Percentiles rank a stretch among this genome's conserved stretches.
Evolutionary conservation across 2,797 vertebrate genomes (phyloP).

Genomic region (Macropus fuliginosus): DNA sequence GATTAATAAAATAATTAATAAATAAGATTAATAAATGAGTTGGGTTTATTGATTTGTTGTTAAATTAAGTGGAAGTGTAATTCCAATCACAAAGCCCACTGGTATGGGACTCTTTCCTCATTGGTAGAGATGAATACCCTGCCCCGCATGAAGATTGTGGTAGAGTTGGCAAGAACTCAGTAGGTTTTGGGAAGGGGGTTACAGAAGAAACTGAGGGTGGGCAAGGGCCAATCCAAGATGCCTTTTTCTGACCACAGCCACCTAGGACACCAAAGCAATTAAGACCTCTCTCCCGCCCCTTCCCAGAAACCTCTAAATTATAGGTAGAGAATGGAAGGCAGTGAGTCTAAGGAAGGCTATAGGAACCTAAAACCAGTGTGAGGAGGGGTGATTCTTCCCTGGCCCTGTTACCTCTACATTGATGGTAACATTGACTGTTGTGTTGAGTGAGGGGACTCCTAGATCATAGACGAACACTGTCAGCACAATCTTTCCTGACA

Average conservation of each 20-base stretch:
- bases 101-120: not conserved
- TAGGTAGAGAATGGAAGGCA: not conserved
- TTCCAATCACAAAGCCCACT: not conserved
- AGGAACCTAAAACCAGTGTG: not conserved
- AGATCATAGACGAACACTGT: conserved; percentile 88
- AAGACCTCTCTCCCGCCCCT: not conserved
- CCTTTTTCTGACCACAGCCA: not conserved
- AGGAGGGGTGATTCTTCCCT: not conserved
- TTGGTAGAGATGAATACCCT: not conserved
- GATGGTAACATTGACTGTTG: conserved; percentile 85
- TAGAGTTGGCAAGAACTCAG: not conserved
- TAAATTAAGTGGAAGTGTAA: not conserved
- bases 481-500: conserved; percentile 87
- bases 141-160: not conserved
- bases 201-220: not conserved
- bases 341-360: not conserved
- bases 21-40: not conserved
- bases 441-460: conserved; percentile 82
- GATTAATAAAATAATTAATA: not conserved
- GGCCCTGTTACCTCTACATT: conserved; percentile 87
- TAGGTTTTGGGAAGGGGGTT: not conserved
- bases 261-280: not conserved
- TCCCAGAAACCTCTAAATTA: not conserved
- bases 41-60: not conserved
- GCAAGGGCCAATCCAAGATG: not conserved